Base-by-base conservation (phyloP, 2,113 vertebrate genomes). In the Nycticorax nycticorax region DNA sequence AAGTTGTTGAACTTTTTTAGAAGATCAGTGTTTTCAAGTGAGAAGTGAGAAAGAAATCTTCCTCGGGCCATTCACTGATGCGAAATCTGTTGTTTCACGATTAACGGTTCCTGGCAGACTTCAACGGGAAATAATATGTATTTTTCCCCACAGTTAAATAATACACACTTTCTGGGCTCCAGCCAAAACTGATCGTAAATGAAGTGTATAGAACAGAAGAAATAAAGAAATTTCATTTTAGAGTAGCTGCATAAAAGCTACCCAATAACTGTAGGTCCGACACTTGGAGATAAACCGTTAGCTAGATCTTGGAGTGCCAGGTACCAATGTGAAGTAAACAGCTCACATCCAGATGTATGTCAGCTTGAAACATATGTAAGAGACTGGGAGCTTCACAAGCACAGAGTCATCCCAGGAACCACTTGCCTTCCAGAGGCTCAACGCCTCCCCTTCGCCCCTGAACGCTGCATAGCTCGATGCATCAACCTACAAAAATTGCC, bases 391-490 rank as follows among this genome's bases (percentile, higher is more conserved):
- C 28, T 81, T 41, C 64, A 32, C 8, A 63, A 72, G 18, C 56
- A 32, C 37, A 10, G 43, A 37, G 12, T 8, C 1, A 12, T 55
- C 14, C 11, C 20, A 63, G 32, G 24, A 62, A 50, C 5, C 41
- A 45, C 14, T 35, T 19, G 6, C 23, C 6, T 80, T 53, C 12
- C 12, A 27, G 41, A 66, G 10, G 10, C 15, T 41, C 68, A 75
- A 64, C 71, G 69, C 23, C 7, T n/a, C 10, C 39, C 12, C 19
- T 69, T 20, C 37, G 53, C 3, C 23, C 20, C 35, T 30, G 28
- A 78, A 24, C 1, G 1, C 12, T 2, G 17, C n/a, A 33, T 32
- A 86, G 35, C 48, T 82, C 10, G 2, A 50, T 1, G 3, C 8
- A 50, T 1, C 15, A 67, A 41, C 37, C 41, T 33, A 63, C 2